phyloP scores from a whole-genome alignment of 2,113 vertebrate species.

The Proteles cristata region DNA sequence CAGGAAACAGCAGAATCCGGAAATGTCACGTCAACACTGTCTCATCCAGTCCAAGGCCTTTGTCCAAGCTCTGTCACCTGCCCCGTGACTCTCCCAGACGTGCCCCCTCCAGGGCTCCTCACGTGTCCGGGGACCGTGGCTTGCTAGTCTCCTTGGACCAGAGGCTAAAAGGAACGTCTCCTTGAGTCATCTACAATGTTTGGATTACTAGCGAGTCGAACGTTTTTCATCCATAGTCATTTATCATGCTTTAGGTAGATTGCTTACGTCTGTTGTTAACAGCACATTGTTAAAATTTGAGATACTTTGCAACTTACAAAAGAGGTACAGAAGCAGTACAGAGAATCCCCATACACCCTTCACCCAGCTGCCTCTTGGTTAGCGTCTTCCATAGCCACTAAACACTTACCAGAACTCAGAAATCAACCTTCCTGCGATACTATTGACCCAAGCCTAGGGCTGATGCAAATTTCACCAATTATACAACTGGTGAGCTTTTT shows the following conservation, averaged over 20 bases:
- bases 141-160: not conserved
- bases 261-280: not conserved
- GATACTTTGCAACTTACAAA: not conserved
- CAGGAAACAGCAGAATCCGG: not conserved
- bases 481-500: not conserved
- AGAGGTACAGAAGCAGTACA: not conserved
- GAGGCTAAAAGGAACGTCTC: not conserved
- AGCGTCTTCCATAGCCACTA: not conserved
- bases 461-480: too few relatives aligned
- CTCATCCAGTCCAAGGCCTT: not conserved
- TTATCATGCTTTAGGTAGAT: not conserved
- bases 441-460: not conserved
- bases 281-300: not conserved
- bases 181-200: not conserved
- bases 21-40: not conserved
- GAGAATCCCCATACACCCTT: not conserved
- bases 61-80: not conserved
- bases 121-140: rapidly evolving
- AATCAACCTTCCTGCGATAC: too few relatives aligned
- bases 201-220: not conserved
- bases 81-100: not conserved
- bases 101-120: not conserved
- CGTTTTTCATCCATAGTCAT: not conserved
- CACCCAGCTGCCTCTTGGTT: not conserved
- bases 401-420: not conserved